Evolutionary conservation across 2,797 vertebrate species (phyloP), one percentile per base, ranked within the genome.

Genomic region (Aplochiton taeniatus): DNA sequence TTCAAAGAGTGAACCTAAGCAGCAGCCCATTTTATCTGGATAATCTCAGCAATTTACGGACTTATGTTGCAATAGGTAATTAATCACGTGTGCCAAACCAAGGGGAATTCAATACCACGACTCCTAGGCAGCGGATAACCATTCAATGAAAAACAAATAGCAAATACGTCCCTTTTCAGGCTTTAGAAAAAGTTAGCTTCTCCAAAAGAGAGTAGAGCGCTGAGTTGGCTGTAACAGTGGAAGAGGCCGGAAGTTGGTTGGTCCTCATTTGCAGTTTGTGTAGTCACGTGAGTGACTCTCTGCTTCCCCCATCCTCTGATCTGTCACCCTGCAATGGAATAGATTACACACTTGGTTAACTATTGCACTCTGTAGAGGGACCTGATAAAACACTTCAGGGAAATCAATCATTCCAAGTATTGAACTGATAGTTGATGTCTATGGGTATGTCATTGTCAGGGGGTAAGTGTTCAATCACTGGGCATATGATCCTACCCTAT

Each of bases 231-330:
- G 63, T 0, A 18, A 14, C 4, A 41, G 18, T 0, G 0, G 11
- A 5, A 63, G 0, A 8, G 72, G 65, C 68, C 81, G 78, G 81
- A 81, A 86, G 82, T 70, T 1, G 54, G 82, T 70, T 1, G 54
- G 20, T 75, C 50, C 59, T 66, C 43, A 65, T 73, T 84, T 85
- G 81, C 83, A 82, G 84, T 75, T 70, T 8, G 45, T 49, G 63
- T 31, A 53, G 54, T 50, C 78, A 81, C 8, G 20, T 84, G 77
- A 80, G 20, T 84, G 77, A 80, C 61, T 76, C 72, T 79, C 65
- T 63, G 63, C 65, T 51, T 58, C 31, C 12, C 49, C 58, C 72
- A 70, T 58, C 58, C 61, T 42, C 48, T 54, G 69, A 74, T 65
- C 52, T 48, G 7, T 1, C 10, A 11, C 11, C 1, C 18, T 55